Evolutionary conservation across 2,888 invertebrate species (phyloP), one percentile per base, ranked within the genome.

Genomic region (Imbricaverruca yamaguchii): DNA sequence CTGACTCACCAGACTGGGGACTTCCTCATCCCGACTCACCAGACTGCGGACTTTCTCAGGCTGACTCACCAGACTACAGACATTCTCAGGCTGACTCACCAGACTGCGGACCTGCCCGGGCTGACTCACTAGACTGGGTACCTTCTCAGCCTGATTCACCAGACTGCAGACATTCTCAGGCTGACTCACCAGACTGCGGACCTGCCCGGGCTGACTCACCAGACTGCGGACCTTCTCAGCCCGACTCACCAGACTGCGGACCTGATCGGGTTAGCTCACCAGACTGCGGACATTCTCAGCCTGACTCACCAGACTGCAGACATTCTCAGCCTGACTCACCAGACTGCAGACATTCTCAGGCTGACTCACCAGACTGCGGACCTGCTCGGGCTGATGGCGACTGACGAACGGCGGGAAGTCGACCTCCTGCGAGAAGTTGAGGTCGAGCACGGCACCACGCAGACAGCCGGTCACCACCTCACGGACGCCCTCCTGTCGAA

Each of bases 381-480:
- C 13, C 61, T 61, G 15, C 7, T 18, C 61, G 18, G 61, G 15
- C 61, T 61, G 61, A 39, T 39, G 39, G 39, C 4, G 39, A 39
- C 39, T 39, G 39, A 39, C 39, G 83, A 94, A 90, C 79, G 93
- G 90, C 0, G 95, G 95, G 85, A 94, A 94, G 11, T 92, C 93
- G 25, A 93, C 92, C 87, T 94, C 94, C 80, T 89, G 89, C 1
- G 90, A 89, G 83, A 94, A 89, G 87, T 93, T 93, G 86, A 85
- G 81, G 79, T 84, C 84, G 53, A 84, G 82, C 11, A 84, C 83
- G 63, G 83, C 84, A 80, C 83, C 85, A 56, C 85, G 81, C 67
- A 85, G 81, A 11, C 84, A 84, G 61, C 84, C 80, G 0, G 84
- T 84, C 12, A 85, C 81, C 80, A 83, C 83, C 53, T 84, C 84